These are phyloP conservation scores for Geothlypis trichas DNA, from an alignment of 2,113 vertebrate species.

Conservation along the genomic window DNA sequence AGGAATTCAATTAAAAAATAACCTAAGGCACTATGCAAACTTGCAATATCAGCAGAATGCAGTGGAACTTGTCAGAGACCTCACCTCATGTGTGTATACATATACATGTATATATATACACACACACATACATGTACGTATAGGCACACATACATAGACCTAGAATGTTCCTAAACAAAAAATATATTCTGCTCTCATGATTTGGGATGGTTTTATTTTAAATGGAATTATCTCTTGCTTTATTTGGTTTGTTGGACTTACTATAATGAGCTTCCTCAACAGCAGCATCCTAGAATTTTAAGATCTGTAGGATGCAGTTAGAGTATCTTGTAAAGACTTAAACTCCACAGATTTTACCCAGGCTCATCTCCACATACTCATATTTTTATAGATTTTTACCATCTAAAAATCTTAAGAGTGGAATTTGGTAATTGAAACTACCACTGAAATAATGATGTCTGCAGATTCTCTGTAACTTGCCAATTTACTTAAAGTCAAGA, in stretches of 20 bases:
- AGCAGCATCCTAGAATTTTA: neutral
- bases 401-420: neutral
- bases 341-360: neutral
- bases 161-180: neutral
- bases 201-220: neutral
- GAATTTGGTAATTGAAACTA: neutral
- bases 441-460: neutral
- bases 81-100: neutral
- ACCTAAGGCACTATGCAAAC: neutral
- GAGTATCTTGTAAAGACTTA: neutral
- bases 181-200: neutral
- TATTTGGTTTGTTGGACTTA: neutral
- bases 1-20: conserved; percentile 25
- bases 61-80: neutral
- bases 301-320: neutral
- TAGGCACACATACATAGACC: neutral
- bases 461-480: neutral
- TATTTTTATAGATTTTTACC: neutral
- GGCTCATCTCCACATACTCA: neutral
- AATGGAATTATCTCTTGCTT: neutral
- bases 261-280: neutral
- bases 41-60: neutral
- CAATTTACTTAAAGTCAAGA: neutral
- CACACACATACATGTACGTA: too few species aligned
- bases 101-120: too few species aligned